These are phyloP conservation scores for Squalus acanthias DNA, from an alignment of 2,797 vertebrate genomes.

Conservation along the genomic window DNA sequence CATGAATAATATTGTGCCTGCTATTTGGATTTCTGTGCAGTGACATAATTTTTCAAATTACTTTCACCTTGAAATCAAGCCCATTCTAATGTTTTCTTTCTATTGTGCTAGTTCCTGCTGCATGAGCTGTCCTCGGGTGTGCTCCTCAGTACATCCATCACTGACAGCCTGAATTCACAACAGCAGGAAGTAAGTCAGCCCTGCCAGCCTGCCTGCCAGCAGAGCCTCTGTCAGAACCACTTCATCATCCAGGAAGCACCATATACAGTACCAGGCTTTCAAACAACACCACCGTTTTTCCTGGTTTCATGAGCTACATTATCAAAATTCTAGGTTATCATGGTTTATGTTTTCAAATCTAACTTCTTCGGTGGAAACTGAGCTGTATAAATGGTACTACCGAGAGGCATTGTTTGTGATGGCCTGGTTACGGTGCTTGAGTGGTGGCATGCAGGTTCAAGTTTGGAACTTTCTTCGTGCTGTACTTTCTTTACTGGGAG, in stretches of 20 bases:
- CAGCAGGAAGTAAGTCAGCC: background rate
- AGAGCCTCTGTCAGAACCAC: background rate
- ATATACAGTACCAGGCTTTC: background rate
- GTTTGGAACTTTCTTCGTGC: background rate
- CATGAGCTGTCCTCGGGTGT: background rate
- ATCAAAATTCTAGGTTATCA: background rate
- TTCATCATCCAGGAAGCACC: background rate
- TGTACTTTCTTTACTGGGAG: background rate
- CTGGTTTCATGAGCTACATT: background rate
- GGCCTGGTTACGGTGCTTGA: background rate
- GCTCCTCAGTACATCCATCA: background rate
- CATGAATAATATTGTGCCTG: background rate
- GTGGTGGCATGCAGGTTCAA: background rate
- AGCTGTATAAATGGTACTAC: background rate
- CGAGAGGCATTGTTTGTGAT: background rate
- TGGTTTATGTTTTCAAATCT: background rate
- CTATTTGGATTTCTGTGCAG: background rate
- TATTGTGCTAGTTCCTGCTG: background rate
- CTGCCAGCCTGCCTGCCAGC: background rate
- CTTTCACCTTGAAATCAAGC: background rate
- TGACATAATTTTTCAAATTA: background rate
- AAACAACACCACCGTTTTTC: background rate
- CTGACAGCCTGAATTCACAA: background rate
- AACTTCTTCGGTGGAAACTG: background rate
- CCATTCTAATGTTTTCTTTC: background rate